Evolutionary conservation across 1,140 invertebrate species (phyloP).

Genomic region (Zaprionus inermis): DNA sequence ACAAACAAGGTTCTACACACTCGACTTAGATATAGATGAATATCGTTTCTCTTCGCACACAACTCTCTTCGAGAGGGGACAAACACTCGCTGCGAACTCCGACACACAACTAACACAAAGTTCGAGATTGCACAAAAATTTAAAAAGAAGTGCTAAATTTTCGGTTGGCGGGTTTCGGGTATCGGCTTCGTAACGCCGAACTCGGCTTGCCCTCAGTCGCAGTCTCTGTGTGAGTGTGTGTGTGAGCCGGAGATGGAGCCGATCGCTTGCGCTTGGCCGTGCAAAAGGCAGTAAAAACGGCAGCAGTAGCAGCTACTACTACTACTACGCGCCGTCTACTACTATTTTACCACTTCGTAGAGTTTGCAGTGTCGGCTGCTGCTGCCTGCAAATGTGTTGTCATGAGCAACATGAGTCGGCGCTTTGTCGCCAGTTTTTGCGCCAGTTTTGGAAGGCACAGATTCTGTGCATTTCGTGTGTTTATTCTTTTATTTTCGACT

Average conservation of each 20-base stretch:
- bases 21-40: slow-evolving; percentile 8
- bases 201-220: slow-evolving; percentile 53
- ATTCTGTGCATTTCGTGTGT: slow-evolving; percentile 26
- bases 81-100: slow-evolving; percentile 70
- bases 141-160: slow-evolving; percentile 84
- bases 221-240: slow-evolving; percentile 17
- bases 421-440: slow-evolving; percentile 24
- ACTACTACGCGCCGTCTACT: background rate
- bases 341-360: slow-evolving; percentile 10
- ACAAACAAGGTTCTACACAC: slow-evolving; percentile 19
- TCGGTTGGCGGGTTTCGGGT: slow-evolving; percentile 61
- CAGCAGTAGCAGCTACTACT: slow-evolving; percentile 30
- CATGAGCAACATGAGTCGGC: slow-evolving; percentile 41
- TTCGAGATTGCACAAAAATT: slow-evolving; percentile 83
- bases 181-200: slow-evolving; percentile 46
- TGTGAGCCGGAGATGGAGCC: slow-evolving; percentile 49
- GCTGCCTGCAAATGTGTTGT: slow-evolving; percentile 14
- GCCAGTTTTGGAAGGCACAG: slow-evolving; percentile 17
- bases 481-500: slow-evolving; percentile 14
- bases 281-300: slow-evolving; percentile 43
- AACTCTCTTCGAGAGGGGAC: slow-evolving; percentile 39
- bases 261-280: slow-evolving; percentile 25
- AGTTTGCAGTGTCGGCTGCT: slow-evolving; percentile 2
- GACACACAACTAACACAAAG: slow-evolving; percentile 80
- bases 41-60: slow-evolving; percentile 6